Evolutionary conservation across 1,140 invertebrate species (phyloP), one percentile per base, ranked within the genome.

Genomic region (Phortica variegata): DNA sequence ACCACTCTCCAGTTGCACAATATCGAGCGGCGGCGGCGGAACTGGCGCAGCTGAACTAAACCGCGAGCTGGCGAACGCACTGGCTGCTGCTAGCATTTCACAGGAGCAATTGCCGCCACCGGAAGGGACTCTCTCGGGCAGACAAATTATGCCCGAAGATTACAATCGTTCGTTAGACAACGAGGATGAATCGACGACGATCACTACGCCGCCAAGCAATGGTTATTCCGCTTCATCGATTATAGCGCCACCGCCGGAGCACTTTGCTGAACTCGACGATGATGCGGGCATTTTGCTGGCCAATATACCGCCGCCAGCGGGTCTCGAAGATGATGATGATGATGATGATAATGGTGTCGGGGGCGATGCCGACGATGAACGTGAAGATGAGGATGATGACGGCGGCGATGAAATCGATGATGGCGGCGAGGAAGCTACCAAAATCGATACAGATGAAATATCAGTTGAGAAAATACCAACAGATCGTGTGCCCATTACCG

Each of bases 141-240:
- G 51, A 32, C 52, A 62, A 43, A 46, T 43, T 38, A 31, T 45
- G 42, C 46, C 41, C 8, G 53, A 56, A 29, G 62, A 66, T 1
- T 66, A 66, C 36, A 68, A 61, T 10, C 47, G 66, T n/a, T 70
- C 65, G 19, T 37, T 73, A 34, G 47, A 65, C 37, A 65, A 69
- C 21, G 71, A 74, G 37, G 71, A 74, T 41, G 70, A 73, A 47
- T 74, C 71, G 10, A 74, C 71, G 3, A 74, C 71, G 5, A 74
- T 74, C 9, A 74, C 71, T 8, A 74, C 71, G 5, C 71, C 71
- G 8, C 71, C 71, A 1, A 74, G 71, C 45, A 74, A 74, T 45
- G 71, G 71, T 5, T 74, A 65, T 23, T 74, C 71, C 0, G 71
- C 58, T 17, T 74, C 71, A n/a, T 74, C 71, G 7, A 69, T 73